Conservation (phyloP, 2,888 invertebrate species). For the Hanleya hanleyi region DNA sequence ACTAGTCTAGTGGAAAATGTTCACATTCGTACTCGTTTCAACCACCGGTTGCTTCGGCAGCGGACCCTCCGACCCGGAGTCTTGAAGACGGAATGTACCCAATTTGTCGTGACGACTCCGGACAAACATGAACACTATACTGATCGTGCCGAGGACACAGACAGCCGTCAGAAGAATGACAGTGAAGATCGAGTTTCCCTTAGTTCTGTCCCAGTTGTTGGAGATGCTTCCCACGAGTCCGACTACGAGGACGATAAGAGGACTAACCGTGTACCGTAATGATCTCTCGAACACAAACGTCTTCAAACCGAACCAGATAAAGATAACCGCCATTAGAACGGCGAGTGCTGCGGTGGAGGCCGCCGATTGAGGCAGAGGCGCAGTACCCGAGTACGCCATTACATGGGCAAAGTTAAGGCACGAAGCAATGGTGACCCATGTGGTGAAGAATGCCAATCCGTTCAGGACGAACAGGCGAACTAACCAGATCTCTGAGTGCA, state of each 20-base stretch:
- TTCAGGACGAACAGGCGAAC: constrained; percentile 47
- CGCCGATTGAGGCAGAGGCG: background rate
- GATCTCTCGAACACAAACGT: constrained; percentile 45
- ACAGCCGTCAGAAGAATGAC: constrained; percentile 46
- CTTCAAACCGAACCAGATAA: constrained; percentile 46
- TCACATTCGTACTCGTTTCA: too few species aligned
- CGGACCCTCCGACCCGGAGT: too few species aligned
- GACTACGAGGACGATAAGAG: constrained; percentile 44
- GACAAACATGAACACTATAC: too few species aligned
- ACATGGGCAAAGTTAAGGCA: constrained; percentile 50
- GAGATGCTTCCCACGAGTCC: constrained; percentile 41
- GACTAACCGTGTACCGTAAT: constrained; percentile 45
- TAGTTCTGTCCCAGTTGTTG: constrained; percentile 28
- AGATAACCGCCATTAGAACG: constrained; percentile 41
- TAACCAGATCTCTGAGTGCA: constrained; percentile 43
- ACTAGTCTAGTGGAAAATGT: too few species aligned
- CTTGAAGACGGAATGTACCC: too few species aligned
- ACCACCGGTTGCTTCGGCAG: too few species aligned
- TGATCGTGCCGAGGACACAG: too few species aligned
- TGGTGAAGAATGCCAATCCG: constrained; percentile 49
- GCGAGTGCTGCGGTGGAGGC: constrained; percentile 42
- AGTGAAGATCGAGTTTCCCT: constrained; percentile 55
- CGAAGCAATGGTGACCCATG: constrained; percentile 47
- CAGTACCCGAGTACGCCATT: constrained; percentile 26
- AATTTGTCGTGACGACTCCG: too few species aligned